Evolutionary conservation across 2,888 invertebrate species (phyloP).

Genomic region (Conistra vaccinii): DNA sequence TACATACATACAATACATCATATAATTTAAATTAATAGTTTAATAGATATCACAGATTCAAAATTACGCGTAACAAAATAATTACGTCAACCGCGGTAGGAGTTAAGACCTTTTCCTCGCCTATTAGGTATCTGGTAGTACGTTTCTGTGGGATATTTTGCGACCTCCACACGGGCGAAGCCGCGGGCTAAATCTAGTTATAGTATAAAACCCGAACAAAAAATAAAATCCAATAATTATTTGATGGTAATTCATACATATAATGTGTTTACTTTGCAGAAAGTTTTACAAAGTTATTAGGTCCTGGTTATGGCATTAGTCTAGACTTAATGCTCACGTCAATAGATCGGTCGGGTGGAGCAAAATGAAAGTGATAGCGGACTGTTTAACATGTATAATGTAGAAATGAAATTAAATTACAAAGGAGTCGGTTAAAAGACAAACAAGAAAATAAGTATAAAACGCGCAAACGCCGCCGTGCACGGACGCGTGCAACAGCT

Average conservation of each 20-base stretch:
- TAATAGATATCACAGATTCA: too few species aligned
- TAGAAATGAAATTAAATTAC: background rate
- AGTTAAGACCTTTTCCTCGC: too few species aligned
- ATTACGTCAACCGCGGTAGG: too few species aligned
- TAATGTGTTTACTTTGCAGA: slow-evolving; percentile 29
- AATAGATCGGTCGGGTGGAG: background rate
- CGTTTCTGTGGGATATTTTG: too few species aligned
- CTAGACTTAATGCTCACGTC: slow-evolving; percentile 23
- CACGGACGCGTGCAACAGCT: background rate
- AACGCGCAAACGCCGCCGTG: background rate
- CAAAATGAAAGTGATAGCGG: background rate
- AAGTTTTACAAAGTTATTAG: slow-evolving; percentile 18
- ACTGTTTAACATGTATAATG: background rate
- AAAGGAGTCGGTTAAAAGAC: background rate
- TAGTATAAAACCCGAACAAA: background rate
- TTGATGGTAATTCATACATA: slow-evolving; percentile 23
- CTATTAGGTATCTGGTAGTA: too few species aligned
- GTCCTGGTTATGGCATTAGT: slow-evolving; percentile 20
- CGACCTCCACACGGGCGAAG: too few species aligned
- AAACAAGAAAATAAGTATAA: background rate
- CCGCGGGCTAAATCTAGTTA: too few species aligned
- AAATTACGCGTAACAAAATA: too few species aligned
- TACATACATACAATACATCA: too few species aligned
- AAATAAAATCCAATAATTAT: background rate
- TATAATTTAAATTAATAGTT: too few species aligned